Conservation (phyloP, 2,888 invertebrate species). For the Euplagia quadripunctaria region DNA sequence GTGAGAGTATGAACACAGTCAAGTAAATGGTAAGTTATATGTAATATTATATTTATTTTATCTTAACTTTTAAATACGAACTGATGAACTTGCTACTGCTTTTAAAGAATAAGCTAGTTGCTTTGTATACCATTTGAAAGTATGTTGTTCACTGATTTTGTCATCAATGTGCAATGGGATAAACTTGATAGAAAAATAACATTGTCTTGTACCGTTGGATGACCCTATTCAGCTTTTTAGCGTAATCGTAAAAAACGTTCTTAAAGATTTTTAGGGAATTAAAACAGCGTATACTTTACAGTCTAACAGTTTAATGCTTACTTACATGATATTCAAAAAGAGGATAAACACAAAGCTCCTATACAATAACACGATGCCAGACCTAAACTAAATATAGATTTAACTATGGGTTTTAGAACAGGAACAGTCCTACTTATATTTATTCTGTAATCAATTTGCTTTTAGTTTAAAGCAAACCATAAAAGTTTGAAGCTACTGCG, state of each 20-base stretch:
- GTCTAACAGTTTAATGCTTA: too few species aligned
- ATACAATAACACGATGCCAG: too few species aligned
- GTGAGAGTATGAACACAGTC: constrained; percentile 39
- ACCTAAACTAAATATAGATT: not conserved
- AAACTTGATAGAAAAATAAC: not conserved
- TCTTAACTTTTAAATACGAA: not conserved
- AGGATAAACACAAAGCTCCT: too few species aligned
- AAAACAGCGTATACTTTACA: too few species aligned
- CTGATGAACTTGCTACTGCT: not conserved
- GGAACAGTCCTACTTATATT: too few species aligned
- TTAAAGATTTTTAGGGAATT: too few species aligned
- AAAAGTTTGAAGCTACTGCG: not conserved
- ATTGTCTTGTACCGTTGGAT: too few species aligned
- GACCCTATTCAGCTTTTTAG: too few species aligned
- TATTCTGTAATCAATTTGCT: too few species aligned
- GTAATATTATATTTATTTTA: not conserved
- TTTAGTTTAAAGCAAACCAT: not conserved
- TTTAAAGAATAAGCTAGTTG: not conserved
- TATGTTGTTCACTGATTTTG: not conserved
- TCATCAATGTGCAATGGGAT: not conserved
- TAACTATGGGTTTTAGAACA: not conserved
- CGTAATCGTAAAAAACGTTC: too few species aligned
- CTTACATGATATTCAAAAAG: too few species aligned
- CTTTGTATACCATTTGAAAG: not conserved
- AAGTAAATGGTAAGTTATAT: constrained; percentile 57